These are phyloP conservation scores for Geopemphigus sp. DNA, from an alignment of 1,140 invertebrate species.

Conservation along the genomic window DNA sequence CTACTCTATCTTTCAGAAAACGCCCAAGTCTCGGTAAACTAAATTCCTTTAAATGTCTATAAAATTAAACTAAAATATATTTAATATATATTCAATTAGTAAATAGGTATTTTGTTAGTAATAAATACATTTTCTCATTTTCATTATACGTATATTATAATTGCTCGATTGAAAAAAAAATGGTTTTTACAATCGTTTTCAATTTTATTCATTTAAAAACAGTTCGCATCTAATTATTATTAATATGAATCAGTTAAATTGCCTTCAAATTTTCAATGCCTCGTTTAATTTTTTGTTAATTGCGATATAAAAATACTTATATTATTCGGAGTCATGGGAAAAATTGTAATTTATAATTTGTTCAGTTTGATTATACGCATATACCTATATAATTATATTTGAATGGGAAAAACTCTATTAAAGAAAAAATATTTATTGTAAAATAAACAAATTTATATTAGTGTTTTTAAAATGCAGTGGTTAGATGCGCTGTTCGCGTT, in stretches of 20 bases:
- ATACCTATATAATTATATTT: neutral
- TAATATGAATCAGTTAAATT: neutral
- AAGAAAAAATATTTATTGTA: neutral
- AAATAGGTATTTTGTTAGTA: too few species aligned
- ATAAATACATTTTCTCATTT: too few species aligned
- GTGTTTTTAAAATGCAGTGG: conserved; percentile 10
- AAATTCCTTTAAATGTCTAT: too few species aligned
- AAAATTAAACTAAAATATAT: too few species aligned
- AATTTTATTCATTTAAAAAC: neutral
- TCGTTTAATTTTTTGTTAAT: too few species aligned
- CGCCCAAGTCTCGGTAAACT: too few species aligned
- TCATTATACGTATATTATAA: too few species aligned
- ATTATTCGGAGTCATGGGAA: neutral
- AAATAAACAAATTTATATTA: neutral
- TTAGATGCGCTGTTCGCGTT: neutral
- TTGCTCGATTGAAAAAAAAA: too few species aligned
- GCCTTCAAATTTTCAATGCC: too few species aligned
- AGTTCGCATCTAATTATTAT: neutral
- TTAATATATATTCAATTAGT: too few species aligned
- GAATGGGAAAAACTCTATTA: neutral
- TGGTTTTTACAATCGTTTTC: neutral
- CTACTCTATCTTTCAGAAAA: too few species aligned
- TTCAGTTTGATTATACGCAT: too few species aligned
- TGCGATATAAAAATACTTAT: neutral
- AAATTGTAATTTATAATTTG: neutral